Conservation (phyloP, 2,113 vertebrate genomes). For the Strix aluco region DNA sequence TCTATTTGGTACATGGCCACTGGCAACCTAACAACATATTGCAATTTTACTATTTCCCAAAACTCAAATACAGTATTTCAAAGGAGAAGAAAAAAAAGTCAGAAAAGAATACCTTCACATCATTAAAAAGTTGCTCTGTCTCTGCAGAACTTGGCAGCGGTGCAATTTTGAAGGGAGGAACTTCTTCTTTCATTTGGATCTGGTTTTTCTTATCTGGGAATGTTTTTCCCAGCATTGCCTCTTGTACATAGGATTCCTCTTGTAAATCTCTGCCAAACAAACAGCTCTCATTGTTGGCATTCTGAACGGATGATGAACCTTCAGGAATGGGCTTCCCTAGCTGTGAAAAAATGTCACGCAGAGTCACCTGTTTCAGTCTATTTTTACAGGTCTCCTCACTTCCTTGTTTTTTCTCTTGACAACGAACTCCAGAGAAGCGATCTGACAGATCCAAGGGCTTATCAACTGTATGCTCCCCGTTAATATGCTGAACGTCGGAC, state of each 20-base stretch:
- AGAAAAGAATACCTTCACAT: constrained; percentile 68
- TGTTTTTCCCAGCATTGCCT: constrained; percentile 27
- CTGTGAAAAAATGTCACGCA: constrained; percentile 61
- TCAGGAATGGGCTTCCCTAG: constrained; percentile 62
- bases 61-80: constrained; percentile 1
- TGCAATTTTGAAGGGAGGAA: constrained; percentile 64
- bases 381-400: constrained; percentile 64
- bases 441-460: constrained; percentile 82
- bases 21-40: constrained; percentile 69
- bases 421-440: constrained; percentile 64
- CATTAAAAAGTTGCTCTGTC: constrained; percentile 64
- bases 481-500: not conserved
- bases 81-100: not conserved
- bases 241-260: constrained; percentile 58
- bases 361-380: constrained; percentile 69
- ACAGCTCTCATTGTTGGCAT: constrained; percentile 26
- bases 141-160: constrained; percentile 37
- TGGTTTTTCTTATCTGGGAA: constrained; percentile 58
- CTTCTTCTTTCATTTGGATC: constrained; percentile 69
- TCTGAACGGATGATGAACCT: constrained; percentile 33
- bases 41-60: constrained; percentile 47
- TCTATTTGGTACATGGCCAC: constrained; percentile 69
- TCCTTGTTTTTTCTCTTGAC: constrained; percentile 70
- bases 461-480: constrained; percentile 65
- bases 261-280: constrained; percentile 44